Conservation (phyloP, 2,888 invertebrate genomes). For the Chloroclystis v-ata region DNA sequence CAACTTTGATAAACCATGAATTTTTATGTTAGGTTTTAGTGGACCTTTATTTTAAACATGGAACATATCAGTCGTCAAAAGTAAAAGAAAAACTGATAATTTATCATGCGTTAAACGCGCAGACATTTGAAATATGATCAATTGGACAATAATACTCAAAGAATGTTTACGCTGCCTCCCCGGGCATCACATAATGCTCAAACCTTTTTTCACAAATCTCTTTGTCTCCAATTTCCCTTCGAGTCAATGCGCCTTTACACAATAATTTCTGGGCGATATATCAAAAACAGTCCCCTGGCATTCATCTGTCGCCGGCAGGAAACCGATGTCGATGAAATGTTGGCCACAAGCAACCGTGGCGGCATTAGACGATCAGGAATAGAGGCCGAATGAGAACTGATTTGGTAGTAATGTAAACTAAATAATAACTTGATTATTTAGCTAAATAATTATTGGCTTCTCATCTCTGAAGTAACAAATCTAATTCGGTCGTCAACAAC, state of each 20-base stretch:
- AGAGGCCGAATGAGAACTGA: background rate
- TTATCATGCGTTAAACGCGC: too few relatives aligned
- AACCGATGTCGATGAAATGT: slow-evolving; percentile 49
- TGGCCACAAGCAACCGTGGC: slow-evolving; percentile 39
- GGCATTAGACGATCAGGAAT: slow-evolving; percentile 1
- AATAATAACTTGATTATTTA: too few relatives aligned
- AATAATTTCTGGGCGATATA: slow-evolving; percentile 49
- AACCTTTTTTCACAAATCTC: slow-evolving; percentile 24
- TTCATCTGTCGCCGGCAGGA: slow-evolving; percentile 38
- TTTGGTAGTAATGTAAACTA: too few relatives aligned
- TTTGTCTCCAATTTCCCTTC: slow-evolving; percentile 28
- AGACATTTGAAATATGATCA: too few relatives aligned
- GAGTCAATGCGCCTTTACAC: slow-evolving; percentile 35
- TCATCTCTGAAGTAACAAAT: too few relatives aligned
- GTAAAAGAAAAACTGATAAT: too few relatives aligned
- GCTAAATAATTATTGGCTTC: too few relatives aligned
- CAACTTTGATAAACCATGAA: too few relatives aligned
- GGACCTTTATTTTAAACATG: too few relatives aligned
- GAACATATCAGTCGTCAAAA: too few relatives aligned
- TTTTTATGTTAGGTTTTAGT: too few relatives aligned
- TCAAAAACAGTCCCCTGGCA: slow-evolving; percentile 43
- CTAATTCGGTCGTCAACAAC: too few relatives aligned
- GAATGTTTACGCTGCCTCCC: slow-evolving; percentile 6
- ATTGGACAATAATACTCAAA: background rate
- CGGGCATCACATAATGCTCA: slow-evolving; percentile 19